phyloP scores from a whole-genome alignment of 2,888 invertebrate genomes.

The Drosophila infuscata region DNA sequence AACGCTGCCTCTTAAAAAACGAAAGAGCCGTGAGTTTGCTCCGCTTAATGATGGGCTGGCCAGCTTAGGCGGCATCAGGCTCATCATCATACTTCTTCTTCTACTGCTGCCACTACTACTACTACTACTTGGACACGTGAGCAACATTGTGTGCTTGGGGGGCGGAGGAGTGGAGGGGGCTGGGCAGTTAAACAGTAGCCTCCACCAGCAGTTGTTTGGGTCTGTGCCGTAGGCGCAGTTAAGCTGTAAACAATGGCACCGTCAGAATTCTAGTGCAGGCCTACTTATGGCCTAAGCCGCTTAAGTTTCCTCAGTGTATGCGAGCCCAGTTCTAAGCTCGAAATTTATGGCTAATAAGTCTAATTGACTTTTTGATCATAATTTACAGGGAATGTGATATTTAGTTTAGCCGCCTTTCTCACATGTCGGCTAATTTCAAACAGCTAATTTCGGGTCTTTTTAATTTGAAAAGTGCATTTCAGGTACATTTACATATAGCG shows the following conservation, averaged over 20 bases:
- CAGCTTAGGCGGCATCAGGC: slow-evolving; percentile 51
- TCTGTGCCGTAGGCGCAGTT: slow-evolving; percentile 51
- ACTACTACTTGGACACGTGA: slow-evolving; percentile 14
- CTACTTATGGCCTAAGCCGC: slow-evolving; percentile 51
- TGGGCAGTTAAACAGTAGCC: slow-evolving; percentile 33
- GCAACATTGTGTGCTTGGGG: background rate
- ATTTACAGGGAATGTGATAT: slow-evolving; percentile 19
- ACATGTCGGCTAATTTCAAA: slow-evolving; percentile 54
- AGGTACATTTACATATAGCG: slow-evolving; percentile 45
- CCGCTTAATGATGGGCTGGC: slow-evolving; percentile 53
- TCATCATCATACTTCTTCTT: slow-evolving; percentile 61
- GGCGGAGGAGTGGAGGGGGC: background rate
- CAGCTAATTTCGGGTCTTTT: background rate
- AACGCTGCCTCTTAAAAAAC: slow-evolving; percentile 7
- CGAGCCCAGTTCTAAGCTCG: slow-evolving; percentile 13
- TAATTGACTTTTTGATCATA: slow-evolving; percentile 61
- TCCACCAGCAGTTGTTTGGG: slow-evolving; percentile 5
- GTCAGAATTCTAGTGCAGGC: slow-evolving; percentile 9
- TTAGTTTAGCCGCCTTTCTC: slow-evolving; percentile 13
- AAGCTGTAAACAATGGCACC: slow-evolving; percentile 60
- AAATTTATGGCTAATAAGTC: slow-evolving; percentile 57
- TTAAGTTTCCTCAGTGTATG: slow-evolving; percentile 29
- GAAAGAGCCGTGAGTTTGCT: slow-evolving; percentile 9
- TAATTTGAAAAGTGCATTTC: slow-evolving; percentile 24
- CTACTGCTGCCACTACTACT: background rate